Conservation (phyloP, 2,888 invertebrate genomes). For the Reticulitermes lucifugus region DNA sequence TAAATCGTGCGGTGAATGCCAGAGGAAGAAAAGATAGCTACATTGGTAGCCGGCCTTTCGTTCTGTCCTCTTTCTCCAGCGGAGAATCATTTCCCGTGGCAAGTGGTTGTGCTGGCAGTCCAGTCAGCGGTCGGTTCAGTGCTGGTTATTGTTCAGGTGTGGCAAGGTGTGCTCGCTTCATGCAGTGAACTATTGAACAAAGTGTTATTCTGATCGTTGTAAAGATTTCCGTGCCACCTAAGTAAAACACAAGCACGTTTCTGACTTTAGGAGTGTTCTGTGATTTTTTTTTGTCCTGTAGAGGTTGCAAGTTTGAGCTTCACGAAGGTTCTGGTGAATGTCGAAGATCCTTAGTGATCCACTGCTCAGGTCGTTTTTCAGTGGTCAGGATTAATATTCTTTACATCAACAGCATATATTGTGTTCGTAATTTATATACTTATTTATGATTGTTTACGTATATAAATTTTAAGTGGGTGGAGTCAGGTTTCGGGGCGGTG, state of each 20-base stretch:
- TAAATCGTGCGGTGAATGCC: not conserved
- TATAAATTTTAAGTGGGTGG: too few relatives aligned
- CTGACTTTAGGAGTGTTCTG: too few relatives aligned
- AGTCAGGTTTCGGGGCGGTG: too few relatives aligned
- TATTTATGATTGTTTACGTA: too few relatives aligned
- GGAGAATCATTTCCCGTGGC: not conserved
- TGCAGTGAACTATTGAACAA: not conserved
- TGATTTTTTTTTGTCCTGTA: not conserved
- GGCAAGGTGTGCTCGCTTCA: not conserved
- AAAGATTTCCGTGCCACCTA: not conserved
- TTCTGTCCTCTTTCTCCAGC: not conserved
- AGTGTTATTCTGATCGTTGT: not conserved
- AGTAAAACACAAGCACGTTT: not conserved
- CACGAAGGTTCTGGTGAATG: not conserved
- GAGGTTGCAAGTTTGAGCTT: not conserved
- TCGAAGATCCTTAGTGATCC: too few relatives aligned
- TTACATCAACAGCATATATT: not conserved
- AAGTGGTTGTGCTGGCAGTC: not conserved
- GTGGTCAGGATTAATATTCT: not conserved
- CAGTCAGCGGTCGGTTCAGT: not conserved
- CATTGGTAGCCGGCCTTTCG: not conserved
- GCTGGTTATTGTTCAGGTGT: constrained; percentile 6
- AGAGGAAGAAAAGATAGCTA: not conserved
- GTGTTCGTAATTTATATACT: too few relatives aligned
- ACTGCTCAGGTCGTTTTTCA: too few relatives aligned